Base-by-base conservation (phyloP, 2,888 invertebrate species). In the Ectemnius continuus region DNA sequence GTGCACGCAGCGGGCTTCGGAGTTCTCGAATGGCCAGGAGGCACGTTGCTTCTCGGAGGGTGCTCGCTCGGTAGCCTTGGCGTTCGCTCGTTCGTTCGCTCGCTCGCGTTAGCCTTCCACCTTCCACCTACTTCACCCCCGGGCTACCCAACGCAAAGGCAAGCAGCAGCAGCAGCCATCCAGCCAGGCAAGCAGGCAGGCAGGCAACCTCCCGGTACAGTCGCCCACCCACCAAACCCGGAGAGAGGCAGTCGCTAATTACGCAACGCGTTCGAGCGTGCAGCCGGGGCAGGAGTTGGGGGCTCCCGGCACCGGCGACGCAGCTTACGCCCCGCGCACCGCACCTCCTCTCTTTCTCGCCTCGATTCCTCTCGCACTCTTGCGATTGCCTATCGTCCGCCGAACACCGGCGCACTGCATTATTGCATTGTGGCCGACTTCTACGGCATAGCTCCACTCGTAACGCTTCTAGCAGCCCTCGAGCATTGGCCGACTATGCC, bases 261-360 rank as follows among this genome's bases (percentile, higher is more conserved):
- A 86, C 86, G 86, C 82, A 83, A 85, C 82, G 86, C 85, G 83
- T 86, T 86, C 85, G 82, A 85, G 86, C 86, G 85, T 86, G 59
- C 66, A 77, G 70, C 72, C 76, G 23, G 23, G 23, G 23, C 23
- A 23, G 23, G 23, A 23, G 23, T 79, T 36, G 36, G 36, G 77
- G 81, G 81, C 84, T 84, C 78, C 79, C 78, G 73, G 82, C 77
- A 68, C 78, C 80, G 71, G 60, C 58, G 65, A 23, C 23, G 11
- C 2, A 36, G 6, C 28, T 0, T 26, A n/a, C 16, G 16, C n/a
- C 5, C 20, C 3, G 23, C 57, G 26, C n/a, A n/a, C 8, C n/a
- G n/a, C n/a, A n/a, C n/a, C n/a, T n/a, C n/a, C 16, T 52, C 26
- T 23, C 14, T 13, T 13, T 52, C 26, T 48, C 52, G 52, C 18